Base-by-base conservation (phyloP, 2,113 vertebrate species). In the Sinocyclocheilus anophthalmus region DNA sequence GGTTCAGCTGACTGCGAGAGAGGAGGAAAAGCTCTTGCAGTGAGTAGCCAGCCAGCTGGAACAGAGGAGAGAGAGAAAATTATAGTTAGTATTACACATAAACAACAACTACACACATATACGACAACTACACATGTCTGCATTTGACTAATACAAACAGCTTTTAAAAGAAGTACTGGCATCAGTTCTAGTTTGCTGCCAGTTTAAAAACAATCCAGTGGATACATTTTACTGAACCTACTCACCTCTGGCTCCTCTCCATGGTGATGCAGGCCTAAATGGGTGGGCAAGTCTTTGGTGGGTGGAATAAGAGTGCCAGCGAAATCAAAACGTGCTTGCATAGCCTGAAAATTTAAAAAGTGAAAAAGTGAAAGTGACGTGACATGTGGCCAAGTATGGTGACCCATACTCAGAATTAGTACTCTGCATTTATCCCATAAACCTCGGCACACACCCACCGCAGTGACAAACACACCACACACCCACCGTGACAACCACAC, bases 11-110 rank as follows among this genome's bases (percentile, higher is more conserved):
- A 95, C 98, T 99, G 37, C 97, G 97, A 63, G 96, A 96, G 90
- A 99, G 93, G 88, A 97, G 95, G 92, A 99, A 99, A 82, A 99
- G 96, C 88, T 99, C 98, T 93, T 99, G 97, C 70, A 99, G 94
- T 75, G 98, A 97, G 90, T 99, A 99, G 83, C 98, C 98, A 85
- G 98, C 97, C 88, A 96, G 95, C 98, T 99, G 89, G 20, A 81
- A 57, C 50, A 59, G 9, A 65, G 26, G 26, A 80, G 16, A 79
- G 50, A 42, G 26, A 70, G 12, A 80, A 39, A 67, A 55, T 50
- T 20, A n/a, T 30, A 5, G 37, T 83, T 30, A 5, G 37, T 83
- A 37, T 72, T 42, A 70, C n/a, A 78, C 30, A 57, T 45, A 26
- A 33, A 20, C 24, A 73, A 65, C 76, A 65, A 4, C 22, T 37